A percentile compares a stretch with the other conserved stretches of the same genome.
These are phyloP conservation scores for Blastobasis lacticolella DNA, from an alignment of 2,888 invertebrate genomes.

Conservation along the genomic window DNA sequence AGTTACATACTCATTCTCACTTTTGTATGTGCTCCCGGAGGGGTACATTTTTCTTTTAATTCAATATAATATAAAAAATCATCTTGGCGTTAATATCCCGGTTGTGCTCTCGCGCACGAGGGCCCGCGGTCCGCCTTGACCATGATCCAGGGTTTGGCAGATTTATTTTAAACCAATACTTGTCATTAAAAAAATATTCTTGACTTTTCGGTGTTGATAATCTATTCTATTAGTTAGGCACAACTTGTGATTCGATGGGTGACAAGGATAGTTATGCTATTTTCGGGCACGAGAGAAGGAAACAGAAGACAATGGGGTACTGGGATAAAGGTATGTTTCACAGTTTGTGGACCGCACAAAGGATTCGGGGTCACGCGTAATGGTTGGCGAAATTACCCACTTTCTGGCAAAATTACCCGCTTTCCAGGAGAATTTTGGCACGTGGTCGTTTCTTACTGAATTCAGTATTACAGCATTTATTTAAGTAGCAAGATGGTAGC, in stretches of 20 bases:
- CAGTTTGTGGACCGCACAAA: constrained; percentile 53
- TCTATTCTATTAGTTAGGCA: constrained; percentile 27
- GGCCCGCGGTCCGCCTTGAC: no score
- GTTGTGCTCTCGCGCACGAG: no score
- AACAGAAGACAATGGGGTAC: constrained; percentile 36
- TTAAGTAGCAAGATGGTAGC: no score
- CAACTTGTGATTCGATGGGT: constrained; percentile 26
- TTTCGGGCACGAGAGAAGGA: constrained; percentile 21
- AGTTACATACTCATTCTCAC: no score
- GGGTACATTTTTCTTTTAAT: no score
- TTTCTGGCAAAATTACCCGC: neutral
- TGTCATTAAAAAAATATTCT: constrained; percentile 5
- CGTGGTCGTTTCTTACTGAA: no score
- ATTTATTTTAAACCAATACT: neutral
- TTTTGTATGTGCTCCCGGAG: no score
- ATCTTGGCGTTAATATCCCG: no score
- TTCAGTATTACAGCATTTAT: no score
- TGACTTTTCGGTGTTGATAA: constrained; percentile 11
- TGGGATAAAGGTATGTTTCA: constrained; percentile 41
- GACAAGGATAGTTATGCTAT: constrained; percentile 12
- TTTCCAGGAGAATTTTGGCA: no score
- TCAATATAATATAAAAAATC: no score
- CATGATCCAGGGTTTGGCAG: no score
- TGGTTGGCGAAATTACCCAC: constrained; percentile 24
- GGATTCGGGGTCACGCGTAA: constrained; percentile 43